Evolutionary conservation across 1,140 invertebrate genomes (phyloP).

Genomic region (Lamellibrachia luymesi): DNA sequence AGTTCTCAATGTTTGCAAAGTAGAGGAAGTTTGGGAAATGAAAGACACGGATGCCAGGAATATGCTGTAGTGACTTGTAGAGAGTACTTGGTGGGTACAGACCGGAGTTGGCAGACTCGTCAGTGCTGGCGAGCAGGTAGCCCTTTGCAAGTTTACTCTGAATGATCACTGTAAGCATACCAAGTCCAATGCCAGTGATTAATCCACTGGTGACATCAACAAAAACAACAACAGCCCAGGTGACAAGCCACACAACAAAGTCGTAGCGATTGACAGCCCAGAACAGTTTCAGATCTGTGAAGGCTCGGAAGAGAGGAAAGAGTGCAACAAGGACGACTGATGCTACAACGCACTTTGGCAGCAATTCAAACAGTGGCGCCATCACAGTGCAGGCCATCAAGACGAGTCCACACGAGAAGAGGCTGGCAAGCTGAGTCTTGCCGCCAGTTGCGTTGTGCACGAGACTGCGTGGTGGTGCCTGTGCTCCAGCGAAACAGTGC

Average conservation of each 20-base stretch:
- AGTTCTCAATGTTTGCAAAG: conserved; percentile 20
- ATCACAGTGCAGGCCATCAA: conserved; percentile 59
- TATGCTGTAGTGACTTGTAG: neutral
- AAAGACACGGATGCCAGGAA: conserved; percentile 13
- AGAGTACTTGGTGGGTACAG: neutral
- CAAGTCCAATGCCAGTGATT: conserved; percentile 45
- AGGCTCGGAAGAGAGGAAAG: conserved; percentile 46
- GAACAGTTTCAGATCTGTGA: conserved; percentile 43
- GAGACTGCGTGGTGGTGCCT: conserved; percentile 37
- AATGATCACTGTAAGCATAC: conserved; percentile 49
- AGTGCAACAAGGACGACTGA: conserved; percentile 52
- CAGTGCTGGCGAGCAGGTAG: neutral
- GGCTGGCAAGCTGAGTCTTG: conserved; percentile 37
- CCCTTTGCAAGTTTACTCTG: conserved; percentile 38
- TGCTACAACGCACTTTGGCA: conserved; percentile 55
- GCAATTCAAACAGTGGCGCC: conserved; percentile 49
- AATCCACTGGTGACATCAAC: conserved; percentile 51
- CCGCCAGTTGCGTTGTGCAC: conserved; percentile 41
- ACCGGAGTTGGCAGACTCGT: neutral
- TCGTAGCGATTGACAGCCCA: conserved; percentile 53
- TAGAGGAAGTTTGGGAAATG: conserved; percentile 7
- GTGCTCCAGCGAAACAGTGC: conserved; percentile 37
- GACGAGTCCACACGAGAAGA: conserved; percentile 54
- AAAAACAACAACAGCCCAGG: conserved; percentile 47
- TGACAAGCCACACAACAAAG: conserved; percentile 53